Evolutionary conservation across 2,797 vertebrate species (phyloP), one percentile per base, ranked within the genome.

Genomic region (Limnodromus scolopaceus): DNA sequence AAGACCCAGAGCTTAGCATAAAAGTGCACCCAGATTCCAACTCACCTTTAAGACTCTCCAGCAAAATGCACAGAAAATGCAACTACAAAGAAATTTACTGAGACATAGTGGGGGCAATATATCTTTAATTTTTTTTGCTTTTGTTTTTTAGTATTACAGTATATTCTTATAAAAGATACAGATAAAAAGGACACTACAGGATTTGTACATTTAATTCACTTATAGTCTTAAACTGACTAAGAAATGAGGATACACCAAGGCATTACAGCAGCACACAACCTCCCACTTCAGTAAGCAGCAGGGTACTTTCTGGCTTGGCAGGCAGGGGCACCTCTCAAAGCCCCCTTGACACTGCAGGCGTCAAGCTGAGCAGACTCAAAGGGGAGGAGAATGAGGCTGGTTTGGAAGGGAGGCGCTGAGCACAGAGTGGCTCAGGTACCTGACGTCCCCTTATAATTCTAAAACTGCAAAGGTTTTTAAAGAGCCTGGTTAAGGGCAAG

Each of bases 161-260:
- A 98, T 98, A 98, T 98, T 98, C 97, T 98, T 98, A 98, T 96
- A 98, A 98, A 98, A 97, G 97, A 97, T 98, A 97, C 93, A 95
- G 97, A 97, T 97, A 92, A 97, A 98, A 98, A 98, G 96, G 89
- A 96, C 94, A 84, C 97, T 97, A 97, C 96, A 89, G 93, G 97
- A 95, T 98, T 98, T 98, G 93, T 97, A 98, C 98, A 98, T 96
- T 94, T 97, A 97, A 97, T 96, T 98, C 95, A 93, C 91, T 91
- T 98, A 96, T 94, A 87, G 30, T 96, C 96, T 96, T 97, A 97
- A 97, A 95, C 81, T 97, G 96, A 97, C 92, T 95, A 93, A 97
- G 94, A 91, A 96, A 96, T 97, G 97, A 98, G 97, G 97, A 97
- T 96, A 97, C 30, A 72, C 96, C 96, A 97, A 97, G 97, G 96